These are phyloP conservation scores for Atherinosoma microstoma DNA, from an alignment of 2,797 vertebrate genomes.

Conservation along the genomic window DNA sequence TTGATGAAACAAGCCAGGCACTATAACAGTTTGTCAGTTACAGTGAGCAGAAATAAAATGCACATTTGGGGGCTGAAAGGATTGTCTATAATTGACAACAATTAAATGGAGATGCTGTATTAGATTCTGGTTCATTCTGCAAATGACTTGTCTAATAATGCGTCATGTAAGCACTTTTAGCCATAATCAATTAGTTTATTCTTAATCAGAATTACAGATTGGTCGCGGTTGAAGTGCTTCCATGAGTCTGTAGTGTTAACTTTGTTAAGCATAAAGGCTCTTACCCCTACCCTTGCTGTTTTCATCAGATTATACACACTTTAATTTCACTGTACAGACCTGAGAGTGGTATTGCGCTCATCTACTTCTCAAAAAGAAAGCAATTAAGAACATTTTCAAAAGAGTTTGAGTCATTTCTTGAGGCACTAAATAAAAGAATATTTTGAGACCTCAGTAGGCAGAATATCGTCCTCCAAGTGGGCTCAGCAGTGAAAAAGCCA, in stretches of 20 bases:
- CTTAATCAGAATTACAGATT: not conserved
- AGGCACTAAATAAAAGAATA: slow-evolving; percentile 11
- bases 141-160: too few species aligned
- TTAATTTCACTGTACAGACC: slow-evolving; percentile 2
- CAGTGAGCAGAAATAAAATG: not conserved
- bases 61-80: not conserved
- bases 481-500: slow-evolving; percentile 34
- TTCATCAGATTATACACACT: not conserved
- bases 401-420: not conserved
- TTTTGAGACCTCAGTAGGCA: slow-evolving; percentile 8
- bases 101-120: too few species aligned
- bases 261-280: not conserved
- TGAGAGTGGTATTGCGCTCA: not conserved
- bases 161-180: too few species aligned
- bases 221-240: not conserved
- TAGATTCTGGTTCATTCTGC: too few species aligned
- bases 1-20: not conserved
- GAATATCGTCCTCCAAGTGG: slow-evolving; percentile 12
- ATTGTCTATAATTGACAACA: too few species aligned
- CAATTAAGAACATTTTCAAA: not conserved
- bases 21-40: not conserved
- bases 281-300: not conserved
- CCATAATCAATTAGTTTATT: not conserved
- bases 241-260: not conserved
- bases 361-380: slow-evolving; percentile 1